Evolutionary conservation across 1,140 invertebrate genomes (phyloP), one percentile per base, ranked within the genome.

Genomic region (Periplaneta americana): DNA sequence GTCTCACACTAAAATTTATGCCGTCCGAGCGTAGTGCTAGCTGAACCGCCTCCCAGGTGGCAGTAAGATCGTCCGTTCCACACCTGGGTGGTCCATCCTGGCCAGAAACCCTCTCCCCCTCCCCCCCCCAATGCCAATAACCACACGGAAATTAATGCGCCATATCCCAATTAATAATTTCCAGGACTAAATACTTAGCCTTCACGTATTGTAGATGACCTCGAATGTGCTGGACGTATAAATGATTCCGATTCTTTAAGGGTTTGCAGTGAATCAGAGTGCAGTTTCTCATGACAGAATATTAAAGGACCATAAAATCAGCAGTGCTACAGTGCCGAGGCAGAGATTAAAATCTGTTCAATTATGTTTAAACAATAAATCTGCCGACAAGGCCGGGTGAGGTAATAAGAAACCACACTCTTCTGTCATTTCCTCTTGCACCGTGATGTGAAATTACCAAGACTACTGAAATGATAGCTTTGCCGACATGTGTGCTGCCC

Each of bases 1-100:
- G 48, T 66, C 48, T n/a, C 11, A n/a, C 48, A 66, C 48, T 28
- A n/a, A 66, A 66, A 66, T 66, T 66, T 66, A 66, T 66, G 48
- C 48, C 48, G 48, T 66, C 48, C 48, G 8, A 28, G n/a, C 48
- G 6, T 66, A 66, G 48, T 66, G 48, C 48, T 66, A 66, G 48
- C 48, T 66, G 48, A 66, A 6, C 48, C 48, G 48, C 48, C 48
- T 66, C 28, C 48, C 48, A 66, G 48, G 48, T 28, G 48, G 48
- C 48, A 66, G 48, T 1, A 13, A 66, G 48, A 66, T 66, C 22
- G 48, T 66, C 28, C 48, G 48, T 66, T 66, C 48, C 48, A 66
- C 48, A 66, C 48, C 79, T 80, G 79, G 79, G 79, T 80, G 79
- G 79, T 80, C 79, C 79, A 79, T 35, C 35, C 57, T 75, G 28